A percentile compares a stretch with the other conserved stretches of the same genome.
phyloP scores from a whole-genome alignment of 2,113 vertebrate species.

The sheep (Ovis aries) region DNA sequence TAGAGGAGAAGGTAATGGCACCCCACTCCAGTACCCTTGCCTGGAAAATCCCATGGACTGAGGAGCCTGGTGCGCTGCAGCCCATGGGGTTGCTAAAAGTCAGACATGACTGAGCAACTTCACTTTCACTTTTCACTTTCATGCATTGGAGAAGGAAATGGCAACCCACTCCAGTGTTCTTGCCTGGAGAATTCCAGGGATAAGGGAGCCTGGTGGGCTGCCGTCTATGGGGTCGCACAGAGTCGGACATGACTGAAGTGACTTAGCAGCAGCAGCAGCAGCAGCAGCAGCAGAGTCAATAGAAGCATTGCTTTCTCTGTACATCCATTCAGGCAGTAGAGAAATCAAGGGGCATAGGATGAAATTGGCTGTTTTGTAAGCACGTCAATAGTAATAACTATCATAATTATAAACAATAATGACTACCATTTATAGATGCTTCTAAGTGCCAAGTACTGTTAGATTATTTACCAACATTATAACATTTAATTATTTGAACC shows the following conservation, averaged over 20 bases:
- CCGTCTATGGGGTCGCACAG: too few species aligned
- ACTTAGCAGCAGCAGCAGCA: too few species aligned
- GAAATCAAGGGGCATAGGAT: neutral
- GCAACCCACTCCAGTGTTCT: too few species aligned
- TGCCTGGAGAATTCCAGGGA: too few species aligned
- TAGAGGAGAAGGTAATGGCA: neutral
- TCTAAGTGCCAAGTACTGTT: neutral
- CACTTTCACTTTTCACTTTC: too few species aligned
- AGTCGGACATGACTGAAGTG: too few species aligned
- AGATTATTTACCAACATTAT: slow-evolving; percentile 15
- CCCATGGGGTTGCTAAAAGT: too few species aligned
- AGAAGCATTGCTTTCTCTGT: neutral
- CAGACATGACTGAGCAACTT: rapidly evolving
- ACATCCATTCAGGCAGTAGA: neutral
- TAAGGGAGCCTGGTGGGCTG: too few species aligned
- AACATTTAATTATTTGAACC: slow-evolving; percentile 14
- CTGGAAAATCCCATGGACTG: too few species aligned
- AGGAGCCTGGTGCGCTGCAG: too few species aligned
- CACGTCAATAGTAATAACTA: neutral
- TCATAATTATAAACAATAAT: slow-evolving; percentile 35
- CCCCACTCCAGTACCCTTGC: too few species aligned
- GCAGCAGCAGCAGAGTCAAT: neutral
- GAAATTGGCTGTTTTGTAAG: neutral
- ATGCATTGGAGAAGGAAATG: too few species aligned
- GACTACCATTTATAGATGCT: slow-evolving; percentile 7